Evolutionary conservation across 2,797 vertebrate genomes (phyloP).

Genomic region (Crax fasciolata): DNA sequence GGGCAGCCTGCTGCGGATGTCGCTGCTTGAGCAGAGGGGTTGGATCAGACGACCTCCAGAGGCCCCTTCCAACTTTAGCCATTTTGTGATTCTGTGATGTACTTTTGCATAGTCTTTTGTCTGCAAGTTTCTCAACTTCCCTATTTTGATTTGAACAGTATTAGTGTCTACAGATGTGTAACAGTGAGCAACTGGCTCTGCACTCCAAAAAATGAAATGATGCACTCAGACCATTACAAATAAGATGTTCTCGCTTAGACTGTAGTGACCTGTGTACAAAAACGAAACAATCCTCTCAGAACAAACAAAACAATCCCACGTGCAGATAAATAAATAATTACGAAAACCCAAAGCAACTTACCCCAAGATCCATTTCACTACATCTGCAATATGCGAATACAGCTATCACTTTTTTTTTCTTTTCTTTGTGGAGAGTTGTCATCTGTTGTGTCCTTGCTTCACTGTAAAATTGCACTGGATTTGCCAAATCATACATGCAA

Average conservation of each 20-base stretch:
- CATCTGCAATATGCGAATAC: not conserved
- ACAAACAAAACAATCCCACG: not conserved
- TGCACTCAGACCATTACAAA: not conserved
- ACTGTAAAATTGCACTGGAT: conserved; percentile 27
- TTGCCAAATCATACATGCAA: conserved; percentile 42
- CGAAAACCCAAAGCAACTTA: not conserved
- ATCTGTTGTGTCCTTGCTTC: conserved; percentile 37
- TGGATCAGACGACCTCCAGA: not conserved
- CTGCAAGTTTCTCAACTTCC: not conserved
- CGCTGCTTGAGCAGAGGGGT: not conserved
- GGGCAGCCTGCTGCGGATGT: not conserved
- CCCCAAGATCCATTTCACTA: not conserved
- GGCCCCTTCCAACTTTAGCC: not conserved
- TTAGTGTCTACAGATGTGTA: not conserved
- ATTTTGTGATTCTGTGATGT: not conserved
- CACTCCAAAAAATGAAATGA: not conserved
- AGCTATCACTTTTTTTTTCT: not conserved
- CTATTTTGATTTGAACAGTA: not conserved
- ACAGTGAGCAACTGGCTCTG: not conserved
- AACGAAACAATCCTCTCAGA: rapidly evolving
- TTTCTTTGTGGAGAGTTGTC: not conserved
- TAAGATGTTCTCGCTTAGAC: not conserved
- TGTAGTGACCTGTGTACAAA: not conserved
- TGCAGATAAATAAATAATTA: conserved; percentile 10
- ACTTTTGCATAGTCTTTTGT: not conserved